A percentile compares a stretch with the other conserved stretches of the same genome.
These are phyloP conservation scores for Lasiommata megera DNA, from an alignment of 2,888 invertebrate genomes.

Conservation along the genomic window DNA sequence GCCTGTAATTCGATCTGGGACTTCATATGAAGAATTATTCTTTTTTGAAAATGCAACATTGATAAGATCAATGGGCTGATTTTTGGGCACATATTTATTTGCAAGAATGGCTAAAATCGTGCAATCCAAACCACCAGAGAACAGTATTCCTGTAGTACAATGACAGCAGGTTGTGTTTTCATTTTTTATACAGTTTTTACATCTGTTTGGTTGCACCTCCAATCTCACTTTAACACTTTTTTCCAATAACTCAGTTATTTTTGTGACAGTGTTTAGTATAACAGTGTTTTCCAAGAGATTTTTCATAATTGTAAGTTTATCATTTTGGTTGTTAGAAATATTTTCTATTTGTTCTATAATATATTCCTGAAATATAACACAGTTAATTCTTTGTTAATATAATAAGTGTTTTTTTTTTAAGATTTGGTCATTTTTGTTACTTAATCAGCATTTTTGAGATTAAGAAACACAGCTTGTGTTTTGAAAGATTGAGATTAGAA, in stretches of 20 bases:
- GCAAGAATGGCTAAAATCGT: constrained; percentile 92
- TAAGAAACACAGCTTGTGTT: too few relatives aligned
- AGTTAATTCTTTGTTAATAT: too few relatives aligned
- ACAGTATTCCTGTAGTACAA: constrained; percentile 89
- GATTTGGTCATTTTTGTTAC: too few relatives aligned
- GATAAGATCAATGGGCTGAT: constrained; percentile 91
- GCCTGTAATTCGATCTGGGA: constrained; percentile 93
- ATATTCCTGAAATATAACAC: constrained; percentile 46
- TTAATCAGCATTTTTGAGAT: too few relatives aligned
- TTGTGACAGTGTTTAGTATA: constrained; percentile 63
- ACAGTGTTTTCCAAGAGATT: constrained; percentile 55
- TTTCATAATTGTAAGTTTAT: constrained; percentile 57
- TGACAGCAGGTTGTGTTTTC: constrained; percentile 68
- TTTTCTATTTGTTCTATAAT: constrained; percentile 50
- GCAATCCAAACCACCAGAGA: constrained; percentile 98
- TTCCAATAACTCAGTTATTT: constrained; percentile 76
- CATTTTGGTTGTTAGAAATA: constrained; percentile 39
- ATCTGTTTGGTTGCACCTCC: constrained; percentile 82
- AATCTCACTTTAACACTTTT: constrained; percentile 83
- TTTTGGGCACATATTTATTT: constrained; percentile 83
- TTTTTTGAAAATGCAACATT: constrained; percentile 94
- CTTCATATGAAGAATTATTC: constrained; percentile 76
- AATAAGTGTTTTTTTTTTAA: neutral
- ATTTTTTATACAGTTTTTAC: constrained; percentile 79
- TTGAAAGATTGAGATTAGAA: too few relatives aligned